Evolutionary conservation across 2,888 invertebrate genomes (phyloP).

Genomic region (Arctia plantaginis): DNA sequence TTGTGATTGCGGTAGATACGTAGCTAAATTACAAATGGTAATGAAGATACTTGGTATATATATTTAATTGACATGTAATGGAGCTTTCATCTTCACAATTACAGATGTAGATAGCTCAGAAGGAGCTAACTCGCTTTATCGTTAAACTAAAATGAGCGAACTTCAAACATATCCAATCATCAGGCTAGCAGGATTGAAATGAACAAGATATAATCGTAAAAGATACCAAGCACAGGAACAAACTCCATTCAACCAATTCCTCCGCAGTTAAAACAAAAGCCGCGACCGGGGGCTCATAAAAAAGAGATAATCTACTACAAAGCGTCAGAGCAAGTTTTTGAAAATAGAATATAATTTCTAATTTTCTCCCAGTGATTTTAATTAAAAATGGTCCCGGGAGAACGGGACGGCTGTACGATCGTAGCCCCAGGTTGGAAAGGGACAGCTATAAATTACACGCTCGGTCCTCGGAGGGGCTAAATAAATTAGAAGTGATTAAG

Average conservation of each 20-base stretch:
- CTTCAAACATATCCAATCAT: constrained; percentile 72
- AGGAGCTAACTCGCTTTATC: constrained; percentile 30
- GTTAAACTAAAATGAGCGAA: constrained; percentile 55
- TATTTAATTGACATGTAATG: constrained; percentile 9
- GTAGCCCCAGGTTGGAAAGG: constrained; percentile 71
- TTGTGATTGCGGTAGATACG: background rate
- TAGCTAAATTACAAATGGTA: background rate
- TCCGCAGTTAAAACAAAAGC: constrained; percentile 80
- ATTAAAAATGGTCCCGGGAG: constrained; percentile 86
- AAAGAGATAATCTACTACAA: constrained; percentile 85
- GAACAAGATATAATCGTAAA: constrained; percentile 80
- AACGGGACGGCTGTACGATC: constrained; percentile 71
- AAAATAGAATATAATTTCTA: constrained; percentile 87
- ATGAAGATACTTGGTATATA: background rate
- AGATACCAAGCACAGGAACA: constrained; percentile 64
- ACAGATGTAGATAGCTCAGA: constrained; percentile 29
- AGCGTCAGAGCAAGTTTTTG: constrained; percentile 86
- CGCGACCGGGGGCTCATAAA: constrained; percentile 84
- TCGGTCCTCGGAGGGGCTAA: constrained; percentile 82
- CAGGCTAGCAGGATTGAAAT: constrained; percentile 69
- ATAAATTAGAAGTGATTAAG: constrained; percentile 87
- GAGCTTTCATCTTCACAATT: constrained; percentile 23
- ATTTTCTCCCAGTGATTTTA: constrained; percentile 86
- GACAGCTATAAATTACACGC: constrained; percentile 81
- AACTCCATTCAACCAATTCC: constrained; percentile 82